Evolutionary conservation across 2,888 invertebrate genomes (phyloP).

Genomic region (Mythimna vitellina): DNA sequence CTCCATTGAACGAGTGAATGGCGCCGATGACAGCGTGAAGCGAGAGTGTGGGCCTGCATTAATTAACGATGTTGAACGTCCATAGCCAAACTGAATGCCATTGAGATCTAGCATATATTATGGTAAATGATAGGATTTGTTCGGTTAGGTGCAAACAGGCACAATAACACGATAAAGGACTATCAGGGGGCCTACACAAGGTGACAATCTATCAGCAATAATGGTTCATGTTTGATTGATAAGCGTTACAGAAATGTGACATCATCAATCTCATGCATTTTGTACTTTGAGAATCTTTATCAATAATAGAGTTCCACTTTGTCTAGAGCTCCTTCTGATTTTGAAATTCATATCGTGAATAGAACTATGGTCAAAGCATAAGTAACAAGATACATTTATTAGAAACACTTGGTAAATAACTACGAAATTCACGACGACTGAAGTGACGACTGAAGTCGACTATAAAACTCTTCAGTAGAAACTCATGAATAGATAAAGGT

Average conservation of each 20-base stretch:
- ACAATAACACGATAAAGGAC: background rate
- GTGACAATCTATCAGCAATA: background rate
- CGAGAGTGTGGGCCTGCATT: slow-evolving; percentile 83
- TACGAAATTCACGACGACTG: background rate
- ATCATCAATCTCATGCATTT: background rate
- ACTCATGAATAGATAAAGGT: slow-evolving; percentile 1
- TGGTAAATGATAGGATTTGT: slow-evolving; percentile 31
- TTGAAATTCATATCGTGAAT: background rate
- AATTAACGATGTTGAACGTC: slow-evolving; percentile 81
- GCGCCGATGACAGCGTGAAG: slow-evolving; percentile 80
- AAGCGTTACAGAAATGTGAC: background rate
- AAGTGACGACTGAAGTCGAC: background rate
- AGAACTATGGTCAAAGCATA: background rate
- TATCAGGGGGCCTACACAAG: background rate
- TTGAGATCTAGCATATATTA: slow-evolving; percentile 76
- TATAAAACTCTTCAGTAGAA: background rate
- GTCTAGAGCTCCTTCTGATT: background rate
- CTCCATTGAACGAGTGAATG: slow-evolving; percentile 86
- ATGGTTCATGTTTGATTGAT: background rate
- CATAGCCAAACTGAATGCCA: slow-evolving; percentile 67
- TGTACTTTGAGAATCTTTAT: background rate
- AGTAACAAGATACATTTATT: background rate
- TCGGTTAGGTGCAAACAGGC: background rate
- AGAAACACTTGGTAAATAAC: background rate
- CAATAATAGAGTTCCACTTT: background rate